A percentile compares a stretch with the other conserved stretches of the same genome.
Conservation (phyloP, 2,888 invertebrate species). For the Diadegma fenestrale region DNA sequence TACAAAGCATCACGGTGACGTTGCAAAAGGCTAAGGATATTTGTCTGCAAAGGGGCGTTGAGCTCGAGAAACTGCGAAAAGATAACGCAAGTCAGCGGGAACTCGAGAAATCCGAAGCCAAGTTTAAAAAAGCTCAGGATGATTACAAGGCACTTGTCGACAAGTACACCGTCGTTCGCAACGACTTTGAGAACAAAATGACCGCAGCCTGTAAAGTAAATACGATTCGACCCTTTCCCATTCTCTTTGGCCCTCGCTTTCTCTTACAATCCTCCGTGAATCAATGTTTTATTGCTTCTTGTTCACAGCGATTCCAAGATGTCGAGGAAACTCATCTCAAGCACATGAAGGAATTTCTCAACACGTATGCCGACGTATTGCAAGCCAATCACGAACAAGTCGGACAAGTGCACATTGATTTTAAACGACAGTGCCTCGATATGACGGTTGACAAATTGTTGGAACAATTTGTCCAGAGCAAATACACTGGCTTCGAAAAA, state of each 20-base stretch:
- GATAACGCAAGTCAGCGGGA: constrained; percentile 96
- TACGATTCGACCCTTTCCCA: constrained; percentile 15
- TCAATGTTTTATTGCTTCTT: background rate
- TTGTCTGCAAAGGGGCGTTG: constrained; percentile 94
- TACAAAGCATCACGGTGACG: constrained; percentile 95
- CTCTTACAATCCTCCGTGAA: background rate
- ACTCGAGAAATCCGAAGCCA: constrained; percentile 96
- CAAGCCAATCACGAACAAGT: constrained; percentile 96
- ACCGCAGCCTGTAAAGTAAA: constrained; percentile 93
- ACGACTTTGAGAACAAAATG: constrained; percentile 98
- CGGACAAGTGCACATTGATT: constrained; percentile 96
- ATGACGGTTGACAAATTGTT: constrained; percentile 96
- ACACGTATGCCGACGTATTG: constrained; percentile 93
- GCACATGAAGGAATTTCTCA: constrained; percentile 98
- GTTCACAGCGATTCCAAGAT: constrained; percentile 93
- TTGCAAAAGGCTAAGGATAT: constrained; percentile 97
- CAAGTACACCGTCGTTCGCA: constrained; percentile 95
- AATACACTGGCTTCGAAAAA: constrained; percentile 96
- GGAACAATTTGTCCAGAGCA: constrained; percentile 95
- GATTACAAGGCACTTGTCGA: constrained; percentile 96
- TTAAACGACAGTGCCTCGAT: constrained; percentile 95
- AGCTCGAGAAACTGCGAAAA: constrained; percentile 95
- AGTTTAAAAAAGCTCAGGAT: constrained; percentile 97
- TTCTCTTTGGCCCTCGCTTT: background rate
- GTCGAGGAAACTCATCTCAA: constrained; percentile 96